phyloP scores from a whole-genome alignment of 2,888 invertebrate species.

The Drosophila mayaguana region DNA sequence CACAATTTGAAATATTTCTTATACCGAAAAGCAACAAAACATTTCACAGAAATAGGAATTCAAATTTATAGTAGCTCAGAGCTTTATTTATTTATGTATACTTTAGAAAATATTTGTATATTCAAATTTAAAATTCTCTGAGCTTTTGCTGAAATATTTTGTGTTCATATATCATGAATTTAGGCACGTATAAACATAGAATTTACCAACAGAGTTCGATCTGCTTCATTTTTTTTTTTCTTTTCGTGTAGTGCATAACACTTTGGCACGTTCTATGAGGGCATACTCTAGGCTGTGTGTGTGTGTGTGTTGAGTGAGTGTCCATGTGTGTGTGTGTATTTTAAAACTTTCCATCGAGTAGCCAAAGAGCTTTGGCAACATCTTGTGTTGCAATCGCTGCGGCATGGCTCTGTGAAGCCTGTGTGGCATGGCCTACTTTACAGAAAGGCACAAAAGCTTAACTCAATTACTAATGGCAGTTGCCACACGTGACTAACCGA shows the following conservation, averaged over 20 bases:
- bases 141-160: background rate
- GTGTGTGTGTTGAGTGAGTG: conserved; percentile 15
- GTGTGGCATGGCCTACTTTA: conserved; percentile 63
- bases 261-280: conserved; percentile 37
- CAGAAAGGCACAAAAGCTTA: conserved; percentile 67
- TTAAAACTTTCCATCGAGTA: conserved; percentile 60
- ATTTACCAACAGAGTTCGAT: conserved; percentile 3
- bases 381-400: conserved; percentile 69
- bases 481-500: conserved; percentile 72
- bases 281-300: conserved; percentile 18
- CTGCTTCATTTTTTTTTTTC: conserved; percentile 16
- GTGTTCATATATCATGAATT: conserved; percentile 7
- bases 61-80: background rate
- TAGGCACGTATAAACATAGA: conserved; percentile 39
- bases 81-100: background rate
- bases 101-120: background rate
- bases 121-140: background rate
- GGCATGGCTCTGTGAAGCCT: conserved; percentile 56
- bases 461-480: conserved; percentile 68
- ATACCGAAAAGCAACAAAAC: background rate
- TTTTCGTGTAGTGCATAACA: conserved; percentile 20
- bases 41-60: background rate
- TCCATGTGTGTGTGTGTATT: conserved; percentile 29
- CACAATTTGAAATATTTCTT: background rate
- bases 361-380: conserved; percentile 41